These are phyloP conservation scores for Nyctalus aviator DNA, from an alignment of 2,797 vertebrate genomes.

Conservation along the genomic window DNA sequence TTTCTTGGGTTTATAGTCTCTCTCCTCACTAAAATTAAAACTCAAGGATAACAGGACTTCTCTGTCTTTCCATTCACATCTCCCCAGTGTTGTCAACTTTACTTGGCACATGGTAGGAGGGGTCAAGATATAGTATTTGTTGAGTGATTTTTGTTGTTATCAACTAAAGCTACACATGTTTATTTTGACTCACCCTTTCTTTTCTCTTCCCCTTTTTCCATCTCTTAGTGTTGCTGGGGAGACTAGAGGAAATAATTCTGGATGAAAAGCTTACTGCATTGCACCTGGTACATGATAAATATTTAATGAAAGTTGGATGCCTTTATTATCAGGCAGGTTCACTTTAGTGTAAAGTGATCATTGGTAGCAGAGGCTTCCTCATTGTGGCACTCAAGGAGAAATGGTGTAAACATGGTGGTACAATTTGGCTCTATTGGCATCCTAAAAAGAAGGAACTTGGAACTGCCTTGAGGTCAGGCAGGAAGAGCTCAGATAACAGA, in stretches of 20 bases:
- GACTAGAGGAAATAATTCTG: neutral
- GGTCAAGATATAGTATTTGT: neutral
- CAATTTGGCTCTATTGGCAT: neutral
- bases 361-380: neutral
- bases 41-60: neutral
- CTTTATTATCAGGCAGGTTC: neutral
- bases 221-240: too few species aligned
- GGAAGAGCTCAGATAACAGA: neutral
- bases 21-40: neutral
- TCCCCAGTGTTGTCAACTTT: neutral
- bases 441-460: neutral
- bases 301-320: neutral
- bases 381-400: neutral
- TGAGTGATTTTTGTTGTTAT: neutral
- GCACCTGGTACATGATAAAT: too few species aligned
- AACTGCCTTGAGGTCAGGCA: neutral
- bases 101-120: fast-evolving
- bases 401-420: neutral
- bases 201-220: neutral
- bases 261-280: neutral
- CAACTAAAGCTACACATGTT: neutral
- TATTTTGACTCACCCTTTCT: neutral
- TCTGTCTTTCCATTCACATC: neutral
- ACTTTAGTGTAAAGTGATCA: neutral
- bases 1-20: neutral